A percentile compares a stretch with the other conserved stretches of the same genome.
phyloP scores from a whole-genome alignment of 2,797 vertebrate genomes.

The Apodemus agrarius region DNA sequence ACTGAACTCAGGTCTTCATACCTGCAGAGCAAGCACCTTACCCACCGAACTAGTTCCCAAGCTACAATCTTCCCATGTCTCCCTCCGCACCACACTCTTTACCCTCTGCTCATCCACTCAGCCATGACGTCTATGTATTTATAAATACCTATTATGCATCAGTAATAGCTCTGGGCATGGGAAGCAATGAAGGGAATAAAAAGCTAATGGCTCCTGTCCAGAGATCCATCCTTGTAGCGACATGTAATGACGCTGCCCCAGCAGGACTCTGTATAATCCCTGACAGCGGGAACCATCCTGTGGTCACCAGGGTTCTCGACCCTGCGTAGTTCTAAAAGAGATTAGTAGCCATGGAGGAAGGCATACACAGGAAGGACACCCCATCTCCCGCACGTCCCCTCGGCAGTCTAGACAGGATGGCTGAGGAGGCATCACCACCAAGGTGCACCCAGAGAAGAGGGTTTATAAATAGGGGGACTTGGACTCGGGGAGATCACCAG shows the following conservation, averaged over 20 bases:
- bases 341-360: not conserved
- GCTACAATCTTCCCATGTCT: not conserved
- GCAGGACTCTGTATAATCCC: not conserved
- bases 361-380: not conserved
- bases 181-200: not conserved
- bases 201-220: not conserved
- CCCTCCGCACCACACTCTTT: too few relatives aligned
- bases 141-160: not conserved
- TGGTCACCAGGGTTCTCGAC: not conserved
- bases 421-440: not conserved
- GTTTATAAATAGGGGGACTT: constrained; percentile 61
- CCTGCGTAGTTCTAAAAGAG: not conserved
- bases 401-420: constrained; percentile 50
- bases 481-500: not conserved
- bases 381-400: fast-evolving
- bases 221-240: not conserved
- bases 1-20: not conserved
- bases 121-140: not conserved
- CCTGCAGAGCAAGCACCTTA: not conserved
- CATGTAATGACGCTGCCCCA: fast-evolving
- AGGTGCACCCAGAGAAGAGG: not conserved
- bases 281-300: not conserved
- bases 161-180: not conserved
- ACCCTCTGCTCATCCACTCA: not conserved
- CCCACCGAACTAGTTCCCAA: not conserved